Evolutionary conservation across 2,113 vertebrate species (phyloP).

Genomic region (Eptesicus fuscus): DNA sequence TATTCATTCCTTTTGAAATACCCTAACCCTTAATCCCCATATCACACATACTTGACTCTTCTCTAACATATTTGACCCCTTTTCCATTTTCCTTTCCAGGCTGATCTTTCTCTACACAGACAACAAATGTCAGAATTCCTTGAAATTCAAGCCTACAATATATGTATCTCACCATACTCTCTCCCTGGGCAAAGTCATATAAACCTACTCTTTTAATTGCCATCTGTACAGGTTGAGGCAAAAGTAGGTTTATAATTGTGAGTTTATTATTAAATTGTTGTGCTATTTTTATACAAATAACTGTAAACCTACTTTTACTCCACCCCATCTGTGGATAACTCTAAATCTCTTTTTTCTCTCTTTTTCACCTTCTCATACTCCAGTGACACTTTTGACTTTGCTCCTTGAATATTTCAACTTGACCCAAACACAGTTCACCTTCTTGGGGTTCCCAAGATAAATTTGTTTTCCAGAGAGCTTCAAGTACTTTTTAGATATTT

Average conservation of each 20-base stretch:
- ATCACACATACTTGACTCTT: not conserved
- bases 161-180: not conserved
- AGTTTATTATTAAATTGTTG: not conserved
- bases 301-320: not conserved
- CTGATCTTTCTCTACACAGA: not conserved
- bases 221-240: not conserved
- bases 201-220: not conserved
- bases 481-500: not conserved
- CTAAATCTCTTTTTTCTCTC: not conserved
- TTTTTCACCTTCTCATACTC: not conserved
- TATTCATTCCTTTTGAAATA: not conserved
- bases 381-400: not conserved
- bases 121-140: not conserved
- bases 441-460: not conserved
- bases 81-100: not conserved
- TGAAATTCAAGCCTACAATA: not conserved
- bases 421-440: not conserved
- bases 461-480: not conserved
- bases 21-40: not conserved
- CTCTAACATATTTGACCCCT: not conserved
- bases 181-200: not conserved
- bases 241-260: not conserved
- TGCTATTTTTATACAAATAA: not conserved
- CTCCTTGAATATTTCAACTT: not conserved
- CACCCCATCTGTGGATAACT: not conserved